Evolutionary conservation across 53 echinoderm and acorn worm genomes (phyloP).

Genomic region (Astropecten irregularis): DNA sequence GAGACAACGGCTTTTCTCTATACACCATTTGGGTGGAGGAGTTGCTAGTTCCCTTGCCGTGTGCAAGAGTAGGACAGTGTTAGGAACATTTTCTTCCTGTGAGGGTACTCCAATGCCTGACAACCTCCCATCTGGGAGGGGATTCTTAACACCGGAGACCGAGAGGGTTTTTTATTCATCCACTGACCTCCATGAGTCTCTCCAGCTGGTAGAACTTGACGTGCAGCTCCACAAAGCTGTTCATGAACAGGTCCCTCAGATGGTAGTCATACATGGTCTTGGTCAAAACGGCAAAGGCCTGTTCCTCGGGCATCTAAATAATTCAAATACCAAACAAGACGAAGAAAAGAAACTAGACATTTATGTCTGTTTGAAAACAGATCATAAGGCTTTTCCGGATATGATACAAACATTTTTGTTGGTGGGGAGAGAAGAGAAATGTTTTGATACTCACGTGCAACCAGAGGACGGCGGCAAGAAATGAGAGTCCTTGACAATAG

Average conservation of each 20-base stretch:
- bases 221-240: constrained; percentile 88
- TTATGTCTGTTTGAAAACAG: not conserved
- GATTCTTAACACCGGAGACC: no score
- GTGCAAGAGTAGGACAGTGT: no score
- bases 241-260: constrained; percentile 80
- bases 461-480: constrained; percentile 92
- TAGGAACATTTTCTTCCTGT: no score
- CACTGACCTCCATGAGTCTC: constrained; percentile 89
- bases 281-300: constrained; percentile 93
- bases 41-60: no score
- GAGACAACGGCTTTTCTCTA: no score
- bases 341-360: not conserved
- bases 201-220: constrained; percentile 93
- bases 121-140: no score
- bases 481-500: constrained; percentile 91
- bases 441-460: constrained; percentile 88
- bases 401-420: not conserved
- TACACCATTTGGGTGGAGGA: no score
- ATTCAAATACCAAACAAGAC: no score
- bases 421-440: not conserved
- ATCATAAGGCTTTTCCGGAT: no score
- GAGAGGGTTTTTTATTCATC: no score
- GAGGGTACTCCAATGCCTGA: no score
- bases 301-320: constrained; percentile 96
- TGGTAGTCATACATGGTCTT: constrained; percentile 98